These are phyloP conservation scores for Salvelinus alpinus DNA, from an alignment of 2,113 vertebrate genomes.

Conservation along the genomic window DNA sequence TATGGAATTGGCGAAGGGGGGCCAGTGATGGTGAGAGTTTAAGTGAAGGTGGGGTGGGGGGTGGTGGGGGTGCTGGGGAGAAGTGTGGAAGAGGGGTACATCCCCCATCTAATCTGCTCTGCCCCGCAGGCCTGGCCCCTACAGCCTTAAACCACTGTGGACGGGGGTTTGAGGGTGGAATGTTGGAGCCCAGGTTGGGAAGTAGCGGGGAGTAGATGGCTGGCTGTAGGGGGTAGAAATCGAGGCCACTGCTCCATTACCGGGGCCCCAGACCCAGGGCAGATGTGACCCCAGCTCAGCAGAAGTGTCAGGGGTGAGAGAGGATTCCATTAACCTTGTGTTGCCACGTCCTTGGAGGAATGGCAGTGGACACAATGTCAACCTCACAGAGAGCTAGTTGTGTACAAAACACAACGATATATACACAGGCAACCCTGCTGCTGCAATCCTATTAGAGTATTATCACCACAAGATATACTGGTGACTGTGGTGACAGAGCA, in stretches of 20 bases:
- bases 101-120: slow-evolving; percentile 22
- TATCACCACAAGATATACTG: neutral
- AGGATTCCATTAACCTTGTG: slow-evolving; percentile 38
- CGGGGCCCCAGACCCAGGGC: slow-evolving; percentile 7
- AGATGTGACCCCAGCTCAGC: slow-evolving; percentile 14
- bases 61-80: too few species aligned
- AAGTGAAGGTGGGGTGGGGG: too few species aligned
- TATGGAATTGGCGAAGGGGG: too few species aligned
- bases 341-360: slow-evolving; percentile 10
- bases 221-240: slow-evolving; percentile 4
- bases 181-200: neutral
- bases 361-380: neutral
- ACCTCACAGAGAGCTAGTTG: neutral
- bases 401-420: neutral
- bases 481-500: too few species aligned
- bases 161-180: slow-evolving; percentile 1
- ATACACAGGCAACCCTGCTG: neutral
- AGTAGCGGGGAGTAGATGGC: neutral
- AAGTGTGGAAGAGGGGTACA: neutral
- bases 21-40: too few species aligned
- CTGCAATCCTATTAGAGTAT: slow-evolving; percentile 6
- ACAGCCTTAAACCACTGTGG: slow-evolving; percentile 12
- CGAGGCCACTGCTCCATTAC: slow-evolving; percentile 24
- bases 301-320: slow-evolving; percentile 12
- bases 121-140: slow-evolving; percentile 10